Evolutionary conservation across 2,888 invertebrate genomes (phyloP).

Genomic region (Pristionchus mayeri): DNA sequence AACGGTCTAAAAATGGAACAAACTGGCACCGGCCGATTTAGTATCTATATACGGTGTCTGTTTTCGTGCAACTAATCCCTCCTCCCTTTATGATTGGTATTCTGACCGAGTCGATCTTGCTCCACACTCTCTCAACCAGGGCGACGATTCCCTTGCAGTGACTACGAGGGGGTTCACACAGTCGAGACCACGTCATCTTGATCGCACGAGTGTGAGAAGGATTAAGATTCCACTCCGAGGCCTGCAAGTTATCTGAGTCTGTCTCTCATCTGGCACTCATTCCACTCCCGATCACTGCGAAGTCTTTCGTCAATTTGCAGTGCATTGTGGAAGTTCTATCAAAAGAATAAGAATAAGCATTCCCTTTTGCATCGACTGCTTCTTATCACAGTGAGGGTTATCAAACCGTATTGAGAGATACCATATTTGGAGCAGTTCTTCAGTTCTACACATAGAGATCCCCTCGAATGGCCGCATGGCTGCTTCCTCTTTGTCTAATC

Average conservation of each 20-base stretch:
- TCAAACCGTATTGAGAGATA: too few species aligned
- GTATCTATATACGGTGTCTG: too few species aligned
- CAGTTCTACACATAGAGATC: not conserved
- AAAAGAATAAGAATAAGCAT: too few species aligned
- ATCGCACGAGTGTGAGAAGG: conserved; percentile 68
- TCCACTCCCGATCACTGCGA: too few species aligned
- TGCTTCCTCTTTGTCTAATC: not conserved
- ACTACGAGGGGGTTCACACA: conserved; percentile 71
- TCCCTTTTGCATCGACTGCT: too few species aligned
- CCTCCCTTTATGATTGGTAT: not conserved
- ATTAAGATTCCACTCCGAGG: conserved; percentile 69
- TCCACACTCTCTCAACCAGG: conserved; percentile 73
- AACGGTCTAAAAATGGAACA: not conserved
- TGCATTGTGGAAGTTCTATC: too few species aligned
- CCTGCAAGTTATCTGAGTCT: conserved; percentile 60
- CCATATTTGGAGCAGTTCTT: too few species aligned
- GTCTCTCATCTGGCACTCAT: too few species aligned
- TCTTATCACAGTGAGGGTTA: too few species aligned
- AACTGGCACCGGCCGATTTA: not conserved
- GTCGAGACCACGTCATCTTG: conserved; percentile 70
- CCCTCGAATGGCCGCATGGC: not conserved
- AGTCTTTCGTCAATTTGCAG: too few species aligned
- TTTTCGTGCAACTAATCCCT: too few species aligned
- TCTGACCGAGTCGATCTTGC: conserved; percentile 70
- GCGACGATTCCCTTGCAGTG: conserved; percentile 73